Base-by-base conservation (phyloP, 1,140 invertebrate species). In the Maniola jurtina region DNA sequence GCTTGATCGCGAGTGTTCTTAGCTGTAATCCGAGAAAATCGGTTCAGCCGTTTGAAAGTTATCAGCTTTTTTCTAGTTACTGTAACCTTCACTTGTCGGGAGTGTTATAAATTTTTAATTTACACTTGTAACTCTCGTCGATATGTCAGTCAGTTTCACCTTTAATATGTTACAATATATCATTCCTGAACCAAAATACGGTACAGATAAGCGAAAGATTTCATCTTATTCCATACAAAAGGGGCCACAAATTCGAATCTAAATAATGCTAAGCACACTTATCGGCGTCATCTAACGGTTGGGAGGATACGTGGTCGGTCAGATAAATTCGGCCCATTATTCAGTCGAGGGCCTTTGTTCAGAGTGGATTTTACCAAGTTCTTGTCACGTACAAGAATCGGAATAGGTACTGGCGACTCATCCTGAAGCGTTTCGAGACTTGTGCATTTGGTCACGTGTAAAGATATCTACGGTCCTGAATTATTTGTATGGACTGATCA, bases 341-440 rank as follows among this genome's bases (percentile, higher is more conserved):
- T 72, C 69, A 67, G 65, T 61, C 66, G 60, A 70, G 70, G 68
- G 66, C 62, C 54, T 70, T 72, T 72, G 64, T 73, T 73, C 70
- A 57, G 38, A 67, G 64, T 52, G 67, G 69, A 73, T 71, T 76
- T 70, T 76, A 66, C 59, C 54, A 63, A 64, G 69, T 68, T 69
- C 74, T 70, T 70, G 70, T 76, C 75, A 76, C 75, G 75, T 76
- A 73, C 68, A 70, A 68, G 64, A 70, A 68, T 66, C 68, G 58
- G 63, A 58, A 42, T 62, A 67, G n/a, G n/a, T 25, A 68, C 68
- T 58, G 52, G 45, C 59, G 33, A 40, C 35, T 40, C 45, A 33
- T 34, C 35, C 11, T 50, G 25, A 50, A 48, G 25, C 34, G 10
- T 50, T 61, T 34, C 15, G 36, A 14, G 16, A 48, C 52, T 55